Conservation (phyloP, 2,797 vertebrate species). For the Serranus cabrilla region DNA sequence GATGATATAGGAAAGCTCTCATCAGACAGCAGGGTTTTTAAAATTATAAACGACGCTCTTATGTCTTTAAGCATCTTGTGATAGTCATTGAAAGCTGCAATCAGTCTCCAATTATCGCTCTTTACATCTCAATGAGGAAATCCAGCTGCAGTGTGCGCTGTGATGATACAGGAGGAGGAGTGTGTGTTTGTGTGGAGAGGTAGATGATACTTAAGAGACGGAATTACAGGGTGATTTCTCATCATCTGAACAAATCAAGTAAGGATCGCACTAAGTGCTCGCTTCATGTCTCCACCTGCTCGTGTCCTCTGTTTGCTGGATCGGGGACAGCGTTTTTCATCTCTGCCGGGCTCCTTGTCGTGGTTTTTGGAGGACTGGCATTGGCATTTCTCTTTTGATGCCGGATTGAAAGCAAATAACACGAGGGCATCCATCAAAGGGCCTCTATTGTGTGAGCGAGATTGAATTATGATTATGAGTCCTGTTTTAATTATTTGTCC, state of each 20-base stretch:
- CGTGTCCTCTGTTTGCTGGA: conserved; percentile 33
- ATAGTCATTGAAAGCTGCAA: conserved; percentile 78
- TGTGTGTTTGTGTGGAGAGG: conserved; percentile 63
- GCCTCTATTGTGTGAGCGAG: conserved; percentile 35
- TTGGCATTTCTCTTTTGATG: conserved; percentile 42
- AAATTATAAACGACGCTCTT: conserved; percentile 56
- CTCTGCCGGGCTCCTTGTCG: conserved; percentile 3
- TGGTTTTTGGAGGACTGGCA: conserved; percentile 22
- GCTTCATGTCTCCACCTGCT: conserved; percentile 56
- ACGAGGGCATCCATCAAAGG: conserved; percentile 18
- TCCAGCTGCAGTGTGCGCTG: conserved; percentile 70
- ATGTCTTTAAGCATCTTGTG: conserved; percentile 59
- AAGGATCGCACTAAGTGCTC: conserved; percentile 45
- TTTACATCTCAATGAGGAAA: conserved; percentile 83
- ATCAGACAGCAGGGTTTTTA: conserved; percentile 44
- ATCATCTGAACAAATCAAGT: conserved; percentile 71
- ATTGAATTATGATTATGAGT: conserved; percentile 60
- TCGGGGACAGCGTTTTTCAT: conserved; percentile 32
- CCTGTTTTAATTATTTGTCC: conserved; percentile 55
- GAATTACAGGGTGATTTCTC: conserved; percentile 69
- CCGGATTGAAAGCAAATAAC: conserved; percentile 46
- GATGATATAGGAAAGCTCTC: conserved; percentile 64
- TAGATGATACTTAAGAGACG: conserved; percentile 65
- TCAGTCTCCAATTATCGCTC: conserved; percentile 86
- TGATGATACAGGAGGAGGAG: conserved; percentile 67